A percentile compares a stretch with the other conserved stretches of the same genome.
Conservation (phyloP, 2,888 invertebrate genomes). For the Anorthoa munda region DNA sequence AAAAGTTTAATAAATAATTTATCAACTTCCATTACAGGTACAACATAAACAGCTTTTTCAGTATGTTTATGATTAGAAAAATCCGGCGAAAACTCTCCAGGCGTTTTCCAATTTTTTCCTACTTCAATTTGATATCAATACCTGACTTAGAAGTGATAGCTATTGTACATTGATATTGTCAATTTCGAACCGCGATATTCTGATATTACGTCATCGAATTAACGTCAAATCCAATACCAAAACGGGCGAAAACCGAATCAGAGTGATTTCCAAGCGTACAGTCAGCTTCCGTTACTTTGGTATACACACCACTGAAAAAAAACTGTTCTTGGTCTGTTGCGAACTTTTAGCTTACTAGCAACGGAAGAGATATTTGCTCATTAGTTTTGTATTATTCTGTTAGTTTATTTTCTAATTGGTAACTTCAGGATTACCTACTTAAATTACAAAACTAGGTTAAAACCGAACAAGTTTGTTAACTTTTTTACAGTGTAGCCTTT, state of each 20-base stretch:
- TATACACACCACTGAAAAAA: background rate
- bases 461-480: no score
- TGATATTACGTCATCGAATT: constrained; percentile 51
- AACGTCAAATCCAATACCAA: constrained; percentile 58
- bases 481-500: no score
- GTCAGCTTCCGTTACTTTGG: constrained; percentile 15
- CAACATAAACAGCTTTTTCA: no score
- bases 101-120: background rate
- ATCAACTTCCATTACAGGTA: no score
- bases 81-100: no score
- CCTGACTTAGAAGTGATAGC: constrained; percentile 12
- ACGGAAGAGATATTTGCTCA: no score
- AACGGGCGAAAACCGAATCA: constrained; percentile 32
- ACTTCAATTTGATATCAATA: constrained; percentile 39
- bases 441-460: no score
- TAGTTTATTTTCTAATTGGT: no score
- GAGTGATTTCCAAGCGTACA: constrained; percentile 34
- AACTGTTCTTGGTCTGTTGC: no score
- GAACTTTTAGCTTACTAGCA: no score
- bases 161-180: constrained; percentile 34
- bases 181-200: constrained; percentile 43
- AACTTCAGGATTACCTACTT: no score
- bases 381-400: no score
- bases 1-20: background rate
- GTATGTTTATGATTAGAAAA: background rate